Conservation (phyloP, 2,797 vertebrate species). For the Hippocampus kuda region DNA sequence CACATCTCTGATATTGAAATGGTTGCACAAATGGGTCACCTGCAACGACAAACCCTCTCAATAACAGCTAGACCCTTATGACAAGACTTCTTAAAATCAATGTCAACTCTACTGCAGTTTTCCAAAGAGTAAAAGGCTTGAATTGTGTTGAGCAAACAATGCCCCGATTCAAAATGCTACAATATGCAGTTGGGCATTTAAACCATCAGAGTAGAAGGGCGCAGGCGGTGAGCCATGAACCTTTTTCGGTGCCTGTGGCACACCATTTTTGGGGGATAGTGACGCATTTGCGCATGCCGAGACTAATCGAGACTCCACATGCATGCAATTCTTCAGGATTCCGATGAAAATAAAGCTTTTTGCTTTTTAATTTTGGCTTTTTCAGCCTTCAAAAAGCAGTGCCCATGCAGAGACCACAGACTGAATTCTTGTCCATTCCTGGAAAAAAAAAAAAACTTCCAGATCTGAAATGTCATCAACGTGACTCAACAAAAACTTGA, state of each 20-base stretch:
- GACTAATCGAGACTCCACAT: not conserved
- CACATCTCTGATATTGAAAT: constrained; percentile 43
- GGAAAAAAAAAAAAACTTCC: too few relatives aligned
- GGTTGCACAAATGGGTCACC: constrained; percentile 24
- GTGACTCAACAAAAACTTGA: too few relatives aligned
- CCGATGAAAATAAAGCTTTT: too few relatives aligned
- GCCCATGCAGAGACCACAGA: too few relatives aligned
- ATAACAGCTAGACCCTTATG: constrained; percentile 5
- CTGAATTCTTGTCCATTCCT: too few relatives aligned
- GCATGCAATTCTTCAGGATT: not conserved
- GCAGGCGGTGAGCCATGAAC: not conserved
- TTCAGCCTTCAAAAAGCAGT: too few relatives aligned
- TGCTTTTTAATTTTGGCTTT: too few relatives aligned
- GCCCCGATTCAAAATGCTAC: not conserved
- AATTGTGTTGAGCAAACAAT: not conserved
- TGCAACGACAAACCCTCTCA: not conserved
- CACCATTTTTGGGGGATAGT: not conserved
- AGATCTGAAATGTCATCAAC: too few relatives aligned
- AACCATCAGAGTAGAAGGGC: too few relatives aligned
- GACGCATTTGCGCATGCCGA: not conserved
- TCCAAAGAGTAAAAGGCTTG: not conserved
- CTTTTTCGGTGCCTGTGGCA: not conserved
- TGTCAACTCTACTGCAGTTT: not conserved
- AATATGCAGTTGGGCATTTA: too few relatives aligned
- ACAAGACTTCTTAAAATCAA: constrained; percentile 11